phyloP scores from a whole-genome alignment of 2,888 invertebrate species.

The Amiota minor region DNA sequence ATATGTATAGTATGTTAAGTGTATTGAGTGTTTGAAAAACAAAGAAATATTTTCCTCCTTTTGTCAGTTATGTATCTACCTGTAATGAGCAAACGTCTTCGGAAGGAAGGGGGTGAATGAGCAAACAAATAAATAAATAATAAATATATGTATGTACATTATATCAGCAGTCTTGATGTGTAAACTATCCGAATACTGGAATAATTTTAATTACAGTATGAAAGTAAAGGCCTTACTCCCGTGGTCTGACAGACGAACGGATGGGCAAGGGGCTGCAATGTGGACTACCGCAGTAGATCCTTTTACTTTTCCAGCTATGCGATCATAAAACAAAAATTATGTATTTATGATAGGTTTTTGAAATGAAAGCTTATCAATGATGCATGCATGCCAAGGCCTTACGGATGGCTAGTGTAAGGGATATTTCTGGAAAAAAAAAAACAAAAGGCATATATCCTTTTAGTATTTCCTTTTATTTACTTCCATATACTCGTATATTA shows the following conservation, averaged over 20 bases:
- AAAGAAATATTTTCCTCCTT: too few species aligned
- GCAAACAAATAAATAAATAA: too few species aligned
- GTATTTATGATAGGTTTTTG: slow-evolving; percentile 53
- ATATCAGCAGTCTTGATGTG: neutral
- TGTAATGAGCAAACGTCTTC: neutral
- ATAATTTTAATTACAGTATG: too few species aligned
- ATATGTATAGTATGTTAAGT: neutral
- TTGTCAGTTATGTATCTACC: neutral
- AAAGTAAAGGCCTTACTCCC: too few species aligned
- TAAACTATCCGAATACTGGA: too few species aligned
- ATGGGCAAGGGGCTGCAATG: slow-evolving; percentile 33
- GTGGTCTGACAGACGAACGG: neutral
- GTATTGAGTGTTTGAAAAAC: neutral
- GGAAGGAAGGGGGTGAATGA: slow-evolving; percentile 34
- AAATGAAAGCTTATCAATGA: slow-evolving; percentile 5
- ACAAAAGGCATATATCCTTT: neutral
- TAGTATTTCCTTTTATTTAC: neutral
- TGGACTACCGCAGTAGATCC: slow-evolving; percentile 63
- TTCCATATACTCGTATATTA: neutral
- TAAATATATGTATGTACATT: slow-evolving; percentile 6
- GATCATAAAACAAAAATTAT: slow-evolving; percentile 64
- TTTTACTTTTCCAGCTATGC: slow-evolving; percentile 71
- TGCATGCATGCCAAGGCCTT: neutral
- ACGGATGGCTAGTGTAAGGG: too few species aligned
- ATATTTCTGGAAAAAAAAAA: too few species aligned